Evolutionary conservation across 2,888 invertebrate genomes (phyloP), one percentile per base, ranked within the genome.

Genomic region (Dastarcus helophoroides): DNA sequence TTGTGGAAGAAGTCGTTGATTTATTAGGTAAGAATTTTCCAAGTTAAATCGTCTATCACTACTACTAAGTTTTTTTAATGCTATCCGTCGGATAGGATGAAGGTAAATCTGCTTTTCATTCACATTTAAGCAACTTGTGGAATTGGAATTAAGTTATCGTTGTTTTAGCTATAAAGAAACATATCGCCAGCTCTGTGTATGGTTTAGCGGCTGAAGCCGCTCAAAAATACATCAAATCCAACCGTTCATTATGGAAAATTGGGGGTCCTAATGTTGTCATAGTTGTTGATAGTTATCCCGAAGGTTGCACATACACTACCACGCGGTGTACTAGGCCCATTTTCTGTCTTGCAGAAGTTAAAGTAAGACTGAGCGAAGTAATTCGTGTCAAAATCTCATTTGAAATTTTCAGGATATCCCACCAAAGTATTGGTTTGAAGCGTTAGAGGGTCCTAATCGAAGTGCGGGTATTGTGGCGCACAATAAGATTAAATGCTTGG

Each of bases 291-390:
- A 65, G 75, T 50, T 79, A 72, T 52, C 78, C 78, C 0, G 58
- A 69, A 25, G 63, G 68, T 19, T 68, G 65, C 4, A 64, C 65
- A 0, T 67, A 68, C 31, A 69, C 70, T 6, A 64, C 57, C 10
- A 52, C 51, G 24, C 67, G 69, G 35, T 59, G 58, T 35, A 63
- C 63, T 40, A 65, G 69, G 31, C 71, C 69, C 33, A 70, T 78
- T 46, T 54, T 79, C 11, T 78, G 78, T 61, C 62, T 79, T 4
- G 75, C 74, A 11, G 78, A 79, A 54, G 71, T 72, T 22, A 69
- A 68, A 48, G 72, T 71, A 49, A 53, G 54, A 22, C 10, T 3
- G 10, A 22, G 3, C 10, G 3, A 22, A 10, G 3, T 22, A 22
- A 22, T 8, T 22, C n/a, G 15, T 31, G 19, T n/a, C 10, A 10